Evolutionary conservation across 2,888 invertebrate genomes (phyloP).

Genomic region (Tenthredo notha): DNA sequence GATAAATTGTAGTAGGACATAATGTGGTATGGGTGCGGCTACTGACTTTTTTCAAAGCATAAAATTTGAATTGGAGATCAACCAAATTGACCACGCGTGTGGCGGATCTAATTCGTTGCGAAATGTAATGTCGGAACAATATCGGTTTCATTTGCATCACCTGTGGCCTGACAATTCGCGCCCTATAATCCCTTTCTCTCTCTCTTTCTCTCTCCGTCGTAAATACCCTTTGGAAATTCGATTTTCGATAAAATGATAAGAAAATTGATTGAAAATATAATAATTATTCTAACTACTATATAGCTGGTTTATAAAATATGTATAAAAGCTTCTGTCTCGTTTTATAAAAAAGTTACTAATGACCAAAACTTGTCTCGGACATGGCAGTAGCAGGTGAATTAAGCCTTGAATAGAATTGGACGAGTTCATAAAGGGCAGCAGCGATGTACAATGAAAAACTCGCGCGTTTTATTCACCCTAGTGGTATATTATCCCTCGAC

Average conservation of each 20-base stretch:
- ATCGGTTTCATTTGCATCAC: slow-evolving; percentile 45
- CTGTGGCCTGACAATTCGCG: slow-evolving; percentile 34
- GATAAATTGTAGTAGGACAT: background rate
- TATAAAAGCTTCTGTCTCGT: background rate
- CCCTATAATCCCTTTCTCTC: background rate
- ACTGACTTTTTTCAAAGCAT: slow-evolving; percentile 9
- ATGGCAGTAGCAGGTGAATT: slow-evolving; percentile 32
- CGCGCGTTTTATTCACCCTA: slow-evolving; percentile 19
- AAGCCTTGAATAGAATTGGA: slow-evolving; percentile 46
- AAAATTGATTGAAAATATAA: background rate
- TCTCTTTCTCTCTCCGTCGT: background rate
- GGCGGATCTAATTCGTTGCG: slow-evolving; percentile 35
- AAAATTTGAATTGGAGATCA: slow-evolving; percentile 42
- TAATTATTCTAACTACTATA: background rate
- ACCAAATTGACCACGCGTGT: slow-evolving; percentile 32
- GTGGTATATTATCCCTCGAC: background rate
- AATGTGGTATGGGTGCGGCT: background rate
- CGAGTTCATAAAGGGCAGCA: slow-evolving; percentile 34
- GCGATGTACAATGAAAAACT: slow-evolving; percentile 38
- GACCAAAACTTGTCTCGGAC: slow-evolving; percentile 21
- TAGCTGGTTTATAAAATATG: background rate
- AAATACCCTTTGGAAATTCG: background rate
- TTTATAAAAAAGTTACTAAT: background rate
- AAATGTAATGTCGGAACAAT: slow-evolving; percentile 28
- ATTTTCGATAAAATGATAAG: background rate